phyloP scores from a whole-genome alignment of 2,888 invertebrate genomes.

The Pyrocoelia pectoralis region DNA sequence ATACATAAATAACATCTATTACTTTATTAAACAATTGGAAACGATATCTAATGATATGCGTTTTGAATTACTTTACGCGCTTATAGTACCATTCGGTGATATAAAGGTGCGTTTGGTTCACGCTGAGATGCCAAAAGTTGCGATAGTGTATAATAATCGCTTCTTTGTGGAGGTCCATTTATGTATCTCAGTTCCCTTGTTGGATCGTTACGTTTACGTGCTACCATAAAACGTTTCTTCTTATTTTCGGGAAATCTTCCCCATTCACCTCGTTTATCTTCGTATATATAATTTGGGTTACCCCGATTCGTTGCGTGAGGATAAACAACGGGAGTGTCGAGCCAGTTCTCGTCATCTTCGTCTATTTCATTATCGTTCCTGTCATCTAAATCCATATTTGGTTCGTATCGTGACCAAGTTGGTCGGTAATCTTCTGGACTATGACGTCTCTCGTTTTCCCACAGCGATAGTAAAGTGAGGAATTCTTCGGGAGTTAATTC shows the following conservation, averaged over 20 bases:
- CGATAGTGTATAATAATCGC: conserved; percentile 68
- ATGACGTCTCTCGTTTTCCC: conserved; percentile 66
- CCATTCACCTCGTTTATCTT: conserved; percentile 47
- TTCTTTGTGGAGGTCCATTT: conserved; percentile 55
- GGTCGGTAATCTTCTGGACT: conserved; percentile 48
- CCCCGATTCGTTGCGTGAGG: conserved; percentile 55
- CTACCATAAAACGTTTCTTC: conserved; percentile 69
- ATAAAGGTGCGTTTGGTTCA: conserved; percentile 67
- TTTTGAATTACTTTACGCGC: no score
- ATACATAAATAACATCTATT: conserved; percentile 34
- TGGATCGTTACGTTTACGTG: conserved; percentile 62
- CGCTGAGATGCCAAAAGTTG: conserved; percentile 63
- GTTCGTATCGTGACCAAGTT: conserved; percentile 63
- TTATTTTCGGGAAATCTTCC: conserved; percentile 48
- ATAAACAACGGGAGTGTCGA: conserved; percentile 67
- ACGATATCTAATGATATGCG: conserved; percentile 32
- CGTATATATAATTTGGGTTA: conserved; percentile 47
- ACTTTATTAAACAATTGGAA: conserved; percentile 17
- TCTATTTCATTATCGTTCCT: conserved; percentile 64
- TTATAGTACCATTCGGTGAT: conserved; percentile 70
- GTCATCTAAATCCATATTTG: conserved; percentile 60
- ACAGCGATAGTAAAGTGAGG: conserved; percentile 66
- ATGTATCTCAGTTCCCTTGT: conserved; percentile 57
- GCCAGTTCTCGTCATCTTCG: conserved; percentile 66
- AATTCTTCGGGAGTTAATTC: conserved; percentile 70